Percentiles rank a stretch among this genome's conserved stretches.
Evolutionary conservation across 2,888 invertebrate species (phyloP).

Genomic region (Plagodis dolabraria): DNA sequence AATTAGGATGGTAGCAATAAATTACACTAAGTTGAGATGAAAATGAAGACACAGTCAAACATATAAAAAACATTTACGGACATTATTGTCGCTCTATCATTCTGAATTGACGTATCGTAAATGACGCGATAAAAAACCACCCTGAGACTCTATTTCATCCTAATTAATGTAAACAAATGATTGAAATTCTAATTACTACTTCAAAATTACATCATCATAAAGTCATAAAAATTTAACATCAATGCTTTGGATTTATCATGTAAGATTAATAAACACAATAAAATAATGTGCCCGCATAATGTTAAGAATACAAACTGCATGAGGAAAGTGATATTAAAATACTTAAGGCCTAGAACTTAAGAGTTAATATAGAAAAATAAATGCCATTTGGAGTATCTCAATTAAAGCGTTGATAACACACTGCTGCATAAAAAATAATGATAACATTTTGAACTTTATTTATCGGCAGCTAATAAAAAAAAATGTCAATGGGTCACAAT

Average conservation of each 20-base stretch:
- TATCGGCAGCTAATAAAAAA: slow-evolving; percentile 52
- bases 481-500: slow-evolving; percentile 54
- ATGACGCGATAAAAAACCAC: no score
- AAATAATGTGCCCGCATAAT: slow-evolving; percentile 26
- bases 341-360: slow-evolving; percentile 47
- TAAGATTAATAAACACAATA: slow-evolving; percentile 24
- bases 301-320: slow-evolving; percentile 28
- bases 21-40: slow-evolving; percentile 40
- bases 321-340: slow-evolving; percentile 30
- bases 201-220: slow-evolving; percentile 16
- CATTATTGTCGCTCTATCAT: neutral
- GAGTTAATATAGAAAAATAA: slow-evolving; percentile 64
- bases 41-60: slow-evolving; percentile 32
- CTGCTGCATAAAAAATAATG: slow-evolving; percentile 56
- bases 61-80: slow-evolving; percentile 3
- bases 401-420: slow-evolving; percentile 49
- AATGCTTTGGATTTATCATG: slow-evolving; percentile 21
- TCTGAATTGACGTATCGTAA: no score
- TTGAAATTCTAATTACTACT: slow-evolving; percentile 4
- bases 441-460: slow-evolving; percentile 56
- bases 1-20: slow-evolving; percentile 55
- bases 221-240: slow-evolving; percentile 13
- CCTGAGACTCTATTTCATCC: no score
- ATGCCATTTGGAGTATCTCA: slow-evolving; percentile 59
- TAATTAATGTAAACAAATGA: neutral